Percentiles rank a stretch among this genome's conserved stretches.
These are phyloP conservation scores for Crematogaster levior DNA, from an alignment of 2,888 invertebrate species.

Conservation along the genomic window DNA sequence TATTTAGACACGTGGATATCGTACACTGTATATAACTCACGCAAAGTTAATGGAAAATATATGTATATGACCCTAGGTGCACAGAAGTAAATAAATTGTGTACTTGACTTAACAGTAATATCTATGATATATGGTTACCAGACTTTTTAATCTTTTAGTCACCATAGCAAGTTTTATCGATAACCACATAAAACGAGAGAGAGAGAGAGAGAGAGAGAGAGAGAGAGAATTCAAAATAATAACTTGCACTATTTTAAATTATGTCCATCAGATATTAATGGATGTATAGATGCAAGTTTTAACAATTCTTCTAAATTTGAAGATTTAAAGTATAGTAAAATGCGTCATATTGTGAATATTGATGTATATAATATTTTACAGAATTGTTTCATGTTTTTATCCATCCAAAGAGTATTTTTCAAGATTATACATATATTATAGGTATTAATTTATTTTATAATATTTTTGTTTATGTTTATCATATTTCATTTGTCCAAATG, in stretches of 20 bases:
- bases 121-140: slow-evolving; percentile 21
- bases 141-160: slow-evolving; percentile 32
- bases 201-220: too few relatives aligned
- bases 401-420: not conserved
- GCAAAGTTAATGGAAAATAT: slow-evolving; percentile 35
- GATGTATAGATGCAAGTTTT: not conserved
- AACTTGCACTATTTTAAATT: slow-evolving; percentile 5
- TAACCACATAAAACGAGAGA: slow-evolving; percentile 21
- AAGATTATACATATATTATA: not conserved
- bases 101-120: slow-evolving; percentile 39
- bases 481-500: not conserved
- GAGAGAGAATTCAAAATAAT: slow-evolving; percentile 11
- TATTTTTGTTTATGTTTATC: slow-evolving; percentile 1
- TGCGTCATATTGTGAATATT: not conserved
- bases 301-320: not conserved
- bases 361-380: not conserved
- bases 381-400: not conserved
- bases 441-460: not conserved
- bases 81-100: slow-evolving; percentile 29
- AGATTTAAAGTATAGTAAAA: not conserved
- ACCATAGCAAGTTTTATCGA: slow-evolving; percentile 31
- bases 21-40: not conserved
- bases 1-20: slow-evolving; percentile 15
- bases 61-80: not conserved
- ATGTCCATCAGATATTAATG: not conserved